phyloP scores from a whole-genome alignment of 2,888 invertebrate genomes.

The Entomobrya multifasciata region DNA sequence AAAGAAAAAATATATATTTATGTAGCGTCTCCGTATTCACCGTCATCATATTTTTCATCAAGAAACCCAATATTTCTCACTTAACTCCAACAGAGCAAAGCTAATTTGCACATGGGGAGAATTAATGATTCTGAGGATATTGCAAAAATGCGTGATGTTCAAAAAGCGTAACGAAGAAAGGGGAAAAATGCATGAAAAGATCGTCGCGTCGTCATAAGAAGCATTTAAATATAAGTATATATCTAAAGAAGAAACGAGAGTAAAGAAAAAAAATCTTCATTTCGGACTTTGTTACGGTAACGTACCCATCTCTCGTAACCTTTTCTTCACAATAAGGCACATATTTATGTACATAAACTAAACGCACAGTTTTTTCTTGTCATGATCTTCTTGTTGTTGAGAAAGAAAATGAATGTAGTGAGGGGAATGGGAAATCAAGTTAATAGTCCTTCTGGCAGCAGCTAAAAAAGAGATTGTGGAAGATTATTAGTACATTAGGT shows the following conservation, averaged over 20 bases:
- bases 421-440: slow-evolving; percentile 38
- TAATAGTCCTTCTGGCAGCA: slow-evolving; percentile 26
- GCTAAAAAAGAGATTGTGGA: neutral
- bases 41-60: slow-evolving; percentile 43
- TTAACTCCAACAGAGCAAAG: slow-evolving; percentile 66
- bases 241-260: slow-evolving; percentile 6
- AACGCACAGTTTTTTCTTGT: slow-evolving; percentile 27
- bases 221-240: neutral
- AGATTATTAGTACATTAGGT: neutral
- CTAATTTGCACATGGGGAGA: slow-evolving; percentile 66
- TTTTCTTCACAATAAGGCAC: slow-evolving; percentile 19
- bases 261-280: slow-evolving; percentile 12
- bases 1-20: too few species aligned
- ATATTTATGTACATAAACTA: too few species aligned
- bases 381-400: slow-evolving; percentile 26
- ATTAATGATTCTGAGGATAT: slow-evolving; percentile 64
- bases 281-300: slow-evolving; percentile 3
- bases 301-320: neutral
- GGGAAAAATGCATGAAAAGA: slow-evolving; percentile 10
- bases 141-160: slow-evolving; percentile 60
- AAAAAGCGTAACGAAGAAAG: slow-evolving; percentile 42
- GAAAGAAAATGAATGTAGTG: slow-evolving; percentile 22
- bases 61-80: slow-evolving; percentile 50
- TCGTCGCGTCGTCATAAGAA: neutral
- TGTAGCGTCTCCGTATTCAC: neutral